Evolutionary conservation across 1,140 invertebrate genomes (phyloP).

Genomic region (Pachyrhynchus sulphureomaculatus): DNA sequence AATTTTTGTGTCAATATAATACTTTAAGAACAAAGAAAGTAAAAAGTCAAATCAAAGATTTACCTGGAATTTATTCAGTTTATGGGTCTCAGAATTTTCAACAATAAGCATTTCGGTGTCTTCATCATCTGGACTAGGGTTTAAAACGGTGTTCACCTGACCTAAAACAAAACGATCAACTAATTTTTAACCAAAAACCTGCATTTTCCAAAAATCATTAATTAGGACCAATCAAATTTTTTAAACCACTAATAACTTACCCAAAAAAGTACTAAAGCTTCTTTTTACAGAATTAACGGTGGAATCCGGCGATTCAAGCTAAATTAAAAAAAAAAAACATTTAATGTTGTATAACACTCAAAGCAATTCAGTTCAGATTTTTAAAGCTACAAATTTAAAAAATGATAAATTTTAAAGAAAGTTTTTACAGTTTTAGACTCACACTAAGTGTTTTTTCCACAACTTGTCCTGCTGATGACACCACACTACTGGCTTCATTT

Average conservation of each 20-base stretch:
- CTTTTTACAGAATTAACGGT: conserved; percentile 69
- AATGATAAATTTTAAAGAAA: too few species aligned
- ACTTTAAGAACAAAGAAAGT: too few species aligned
- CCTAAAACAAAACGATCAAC: conserved; percentile 45
- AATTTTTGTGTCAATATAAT: too few species aligned
- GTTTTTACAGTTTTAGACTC: too few species aligned
- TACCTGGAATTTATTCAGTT: conserved; percentile 62
- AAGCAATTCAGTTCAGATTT: too few species aligned
- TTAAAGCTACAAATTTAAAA: too few species aligned
- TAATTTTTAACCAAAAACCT: too few species aligned
- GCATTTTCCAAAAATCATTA: too few species aligned
- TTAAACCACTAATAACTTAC: conserved; percentile 55
- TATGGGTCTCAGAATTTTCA: conserved; percentile 59
- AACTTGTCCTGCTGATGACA: conserved; percentile 61
- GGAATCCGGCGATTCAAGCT: conserved; percentile 69
- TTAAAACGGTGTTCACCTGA: conserved; percentile 67
- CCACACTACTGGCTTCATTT: conserved; percentile 66
- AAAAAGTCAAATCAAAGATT: conserved; percentile 6
- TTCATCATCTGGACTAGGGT: conserved; percentile 68
- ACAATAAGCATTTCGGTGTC: conserved; percentile 66
- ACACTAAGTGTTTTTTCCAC: conserved; percentile 71
- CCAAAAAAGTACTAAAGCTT: conserved; percentile 68
- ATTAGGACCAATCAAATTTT: too few species aligned
- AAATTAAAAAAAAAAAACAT: conserved; percentile 34
- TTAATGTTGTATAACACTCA: neutral